phyloP scores from a whole-genome alignment of 2,888 invertebrate genomes.

The Ashinkailepas kermadecensis region DNA sequence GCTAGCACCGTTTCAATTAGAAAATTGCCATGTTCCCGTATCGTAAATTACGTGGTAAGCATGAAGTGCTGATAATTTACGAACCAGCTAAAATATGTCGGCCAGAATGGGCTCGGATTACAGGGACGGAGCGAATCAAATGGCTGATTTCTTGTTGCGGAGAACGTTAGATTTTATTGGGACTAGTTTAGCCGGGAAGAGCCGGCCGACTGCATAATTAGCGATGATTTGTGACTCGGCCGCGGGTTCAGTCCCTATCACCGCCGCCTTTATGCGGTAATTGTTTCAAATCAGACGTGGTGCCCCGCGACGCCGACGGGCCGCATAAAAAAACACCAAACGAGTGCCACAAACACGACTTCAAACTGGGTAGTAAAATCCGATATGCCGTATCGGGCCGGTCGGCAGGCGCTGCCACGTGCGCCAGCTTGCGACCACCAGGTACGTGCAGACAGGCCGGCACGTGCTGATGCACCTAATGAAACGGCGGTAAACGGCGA shows the following conservation, averaged over 20 bases:
- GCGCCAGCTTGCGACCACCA: neutral
- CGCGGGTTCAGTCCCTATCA: neutral
- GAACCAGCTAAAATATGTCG: slow-evolving; percentile 5
- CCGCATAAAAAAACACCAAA: neutral
- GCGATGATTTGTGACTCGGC: neutral
- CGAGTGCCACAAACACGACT: slow-evolving; percentile 20
- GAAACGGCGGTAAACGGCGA: neutral
- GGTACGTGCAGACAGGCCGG: neutral
- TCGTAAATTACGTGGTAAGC: slow-evolving; percentile 19
- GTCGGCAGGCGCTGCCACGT: neutral
- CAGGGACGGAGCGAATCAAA: slow-evolving; percentile 16
- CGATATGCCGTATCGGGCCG: slow-evolving; percentile 7
- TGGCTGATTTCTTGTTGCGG: slow-evolving; percentile 19
- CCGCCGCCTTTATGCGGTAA: slow-evolving; percentile 11
- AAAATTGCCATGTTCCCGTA: slow-evolving; percentile 20
- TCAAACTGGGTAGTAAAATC: slow-evolving; percentile 8
- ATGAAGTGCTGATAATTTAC: slow-evolving; percentile 21
- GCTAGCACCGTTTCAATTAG: neutral
- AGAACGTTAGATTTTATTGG: slow-evolving; percentile 21
- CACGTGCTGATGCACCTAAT: neutral
- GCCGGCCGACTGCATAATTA: slow-evolving; percentile 3
- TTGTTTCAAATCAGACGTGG: neutral
- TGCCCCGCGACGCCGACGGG: neutral
- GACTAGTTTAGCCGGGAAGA: slow-evolving; percentile 11
- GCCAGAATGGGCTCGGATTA: slow-evolving; percentile 16